phyloP scores from a whole-genome alignment of 2,888 invertebrate species.

The Drosophila anceps region DNA sequence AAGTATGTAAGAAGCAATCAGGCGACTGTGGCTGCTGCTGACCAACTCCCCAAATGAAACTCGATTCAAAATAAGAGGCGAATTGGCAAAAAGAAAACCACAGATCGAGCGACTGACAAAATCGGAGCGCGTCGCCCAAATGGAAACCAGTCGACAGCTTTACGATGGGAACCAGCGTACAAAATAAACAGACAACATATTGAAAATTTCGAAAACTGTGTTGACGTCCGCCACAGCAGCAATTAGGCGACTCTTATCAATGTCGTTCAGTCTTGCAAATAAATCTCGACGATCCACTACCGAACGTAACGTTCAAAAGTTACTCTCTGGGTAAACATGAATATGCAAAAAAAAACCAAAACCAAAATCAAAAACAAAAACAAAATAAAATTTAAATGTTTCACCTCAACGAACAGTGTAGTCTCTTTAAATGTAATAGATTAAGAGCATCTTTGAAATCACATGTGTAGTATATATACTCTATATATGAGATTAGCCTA shows the following conservation, averaged over 20 bases:
- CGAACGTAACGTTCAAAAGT: conserved; percentile 26
- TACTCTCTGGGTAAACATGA: conserved; percentile 20
- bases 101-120: conserved; percentile 60
- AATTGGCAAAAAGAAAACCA: conserved; percentile 53
- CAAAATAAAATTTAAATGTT: not conserved
- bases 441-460: not conserved
- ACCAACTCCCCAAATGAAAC: conserved; percentile 70
- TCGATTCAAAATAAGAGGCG: conserved; percentile 50
- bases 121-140: conserved; percentile 74
- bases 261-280: conserved; percentile 56
- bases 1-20: conserved; percentile 40
- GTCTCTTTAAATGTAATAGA: conserved; percentile 8
- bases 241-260: conserved; percentile 73
- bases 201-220: conserved; percentile 66
- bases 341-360: conserved; percentile 37
- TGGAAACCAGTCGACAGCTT: conserved; percentile 77
- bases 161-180: conserved; percentile 70
- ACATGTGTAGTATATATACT: not conserved
- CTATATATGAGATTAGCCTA: not conserved
- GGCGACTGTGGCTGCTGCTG: conserved; percentile 34
- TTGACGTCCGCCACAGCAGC: conserved; percentile 73
- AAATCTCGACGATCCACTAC: conserved; percentile 67
- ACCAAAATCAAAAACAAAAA: not conserved
- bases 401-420: conserved; percentile 20
- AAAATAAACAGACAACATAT: conserved; percentile 41